Base-by-base conservation (phyloP, 2,888 invertebrate genomes). In the Zaprionus bogoriensis region DNA sequence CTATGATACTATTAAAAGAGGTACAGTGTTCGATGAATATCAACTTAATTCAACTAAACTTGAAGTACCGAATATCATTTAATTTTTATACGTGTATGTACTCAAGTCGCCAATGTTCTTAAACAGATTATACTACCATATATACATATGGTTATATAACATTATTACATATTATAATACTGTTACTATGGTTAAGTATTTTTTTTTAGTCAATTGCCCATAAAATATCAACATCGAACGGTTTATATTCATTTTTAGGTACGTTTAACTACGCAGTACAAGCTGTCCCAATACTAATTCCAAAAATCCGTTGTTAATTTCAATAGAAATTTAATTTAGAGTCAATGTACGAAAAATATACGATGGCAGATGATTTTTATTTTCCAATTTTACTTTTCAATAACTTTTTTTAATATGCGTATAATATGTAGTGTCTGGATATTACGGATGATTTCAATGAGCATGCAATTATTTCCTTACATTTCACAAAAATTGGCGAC, bases 391-490 rank as follows among this genome's bases (percentile, higher is more conserved):
- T 32, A 6, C 5, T 12, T 32, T 12, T 32, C 6, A 32, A 5
- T 27, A 9, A 27, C 2, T 3, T 12, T 14, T 39, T 20, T 6
- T 12, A 14, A 9, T 19, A 19, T 14, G n/a, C n/a, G n/a, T n/a
- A n/a, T 14, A 36, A 6, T 28, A n/a, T n/a, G n/a, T n/a, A n/a
- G 39, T 20, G 9, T 0, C 9, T 5, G n/a, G 2, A 14, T 4
- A 17, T 7, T 17, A 7, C 17, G 6, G 17, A 23, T 17, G 4
- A 17, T n/a, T 27, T 9, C 0, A 2, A 1, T 3, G 10, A 20
- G 7, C 1, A 7, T 41, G 9, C 22, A 58, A 79, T 75, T 87
- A 51, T 58, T 58, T 39, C 75, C 71, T 10, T 67, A 73, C 12
- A 83, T 39, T 36, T 12, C n/a, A 19, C 14, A 12, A 3, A 30